Evolutionary conservation across 2,888 invertebrate genomes (phyloP).

Genomic region (Hemistola chrysoprasaria): DNA sequence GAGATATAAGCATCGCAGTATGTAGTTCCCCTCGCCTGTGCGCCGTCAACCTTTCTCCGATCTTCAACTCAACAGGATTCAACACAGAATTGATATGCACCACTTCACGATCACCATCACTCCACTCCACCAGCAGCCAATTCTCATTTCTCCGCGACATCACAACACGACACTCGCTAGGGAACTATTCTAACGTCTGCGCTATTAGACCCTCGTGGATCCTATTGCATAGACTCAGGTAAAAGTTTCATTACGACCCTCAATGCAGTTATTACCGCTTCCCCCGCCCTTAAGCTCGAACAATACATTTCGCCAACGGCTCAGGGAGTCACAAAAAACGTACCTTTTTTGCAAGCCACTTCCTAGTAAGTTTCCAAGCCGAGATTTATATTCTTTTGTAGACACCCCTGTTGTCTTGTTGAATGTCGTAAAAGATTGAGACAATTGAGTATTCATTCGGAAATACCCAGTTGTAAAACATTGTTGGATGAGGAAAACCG

Average conservation of each 20-base stretch:
- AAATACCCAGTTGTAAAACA: slow-evolving; percentile 18
- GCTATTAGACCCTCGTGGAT: slow-evolving; percentile 27
- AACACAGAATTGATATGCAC: slow-evolving; percentile 41
- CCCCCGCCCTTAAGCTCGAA: slow-evolving; percentile 58
- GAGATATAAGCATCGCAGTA: slow-evolving; percentile 40
- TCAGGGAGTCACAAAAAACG: slow-evolving; percentile 56
- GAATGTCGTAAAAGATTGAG: slow-evolving; percentile 36
- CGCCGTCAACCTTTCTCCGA: slow-evolving; percentile 39
- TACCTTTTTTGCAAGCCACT: slow-evolving; percentile 68
- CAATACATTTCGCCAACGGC: slow-evolving; percentile 71
- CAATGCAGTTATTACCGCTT: slow-evolving; percentile 59
- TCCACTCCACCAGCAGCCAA: slow-evolving; percentile 62
- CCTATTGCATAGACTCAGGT: slow-evolving; percentile 54
- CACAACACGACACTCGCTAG: slow-evolving; percentile 20
- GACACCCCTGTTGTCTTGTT: slow-evolving; percentile 31
- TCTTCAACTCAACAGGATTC: slow-evolving; percentile 34
- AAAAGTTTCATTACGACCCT: slow-evolving; percentile 72
- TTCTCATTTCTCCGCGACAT: slow-evolving; percentile 47
- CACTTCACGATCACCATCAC: slow-evolving; percentile 41
- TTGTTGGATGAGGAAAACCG: slow-evolving; percentile 2
- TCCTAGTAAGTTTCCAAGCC: slow-evolving; percentile 61
- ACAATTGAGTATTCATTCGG: slow-evolving; percentile 31
- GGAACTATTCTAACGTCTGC: slow-evolving; percentile 24
- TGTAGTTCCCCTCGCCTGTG: slow-evolving; percentile 38
- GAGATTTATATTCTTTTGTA: slow-evolving; percentile 43